These are phyloP conservation scores for Larimichthys polyactis DNA, from an alignment of 2,113 vertebrate species.

Conservation along the genomic window DNA sequence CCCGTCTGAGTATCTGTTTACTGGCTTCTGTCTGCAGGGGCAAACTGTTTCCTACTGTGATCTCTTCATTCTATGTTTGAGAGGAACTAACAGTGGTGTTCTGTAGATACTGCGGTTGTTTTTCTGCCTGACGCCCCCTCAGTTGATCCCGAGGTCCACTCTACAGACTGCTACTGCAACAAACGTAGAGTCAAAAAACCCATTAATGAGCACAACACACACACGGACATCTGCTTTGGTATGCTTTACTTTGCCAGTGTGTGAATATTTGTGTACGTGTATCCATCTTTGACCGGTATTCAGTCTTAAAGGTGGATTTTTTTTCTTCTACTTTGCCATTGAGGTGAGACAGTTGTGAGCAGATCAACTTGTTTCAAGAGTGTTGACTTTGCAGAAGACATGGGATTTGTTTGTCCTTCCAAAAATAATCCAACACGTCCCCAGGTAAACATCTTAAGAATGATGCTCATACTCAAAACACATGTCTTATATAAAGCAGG, in stretches of 20 bases:
- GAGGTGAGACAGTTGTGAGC: not conserved
- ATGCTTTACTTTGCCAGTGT: not conserved
- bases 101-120: slow-evolving; percentile 58
- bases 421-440: not conserved
- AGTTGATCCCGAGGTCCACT: slow-evolving; percentile 66
- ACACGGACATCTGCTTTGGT: slow-evolving; percentile 34
- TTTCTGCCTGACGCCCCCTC: slow-evolving; percentile 68
- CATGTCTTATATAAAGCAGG: not conserved
- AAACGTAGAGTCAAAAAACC: slow-evolving; percentile 38
- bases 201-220: slow-evolving; percentile 58
- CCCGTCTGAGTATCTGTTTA: slow-evolving; percentile 36
- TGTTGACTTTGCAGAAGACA: not conserved
- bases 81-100: slow-evolving; percentile 40
- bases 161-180: slow-evolving; percentile 53
- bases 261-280: not conserved
- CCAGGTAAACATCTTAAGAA: not conserved
- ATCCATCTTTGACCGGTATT: not conserved
- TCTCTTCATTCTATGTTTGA: slow-evolving; percentile 39
- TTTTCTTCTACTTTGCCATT: not conserved
- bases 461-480: not conserved
- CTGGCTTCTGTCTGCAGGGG: slow-evolving; percentile 38
- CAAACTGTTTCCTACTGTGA: slow-evolving; percentile 32
- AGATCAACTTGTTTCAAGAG: slow-evolving; percentile 1
- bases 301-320: not conserved
- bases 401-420: not conserved